phyloP scores from a whole-genome alignment of 2,888 invertebrate genomes.

The Polydrusus pterygomalis region DNA sequence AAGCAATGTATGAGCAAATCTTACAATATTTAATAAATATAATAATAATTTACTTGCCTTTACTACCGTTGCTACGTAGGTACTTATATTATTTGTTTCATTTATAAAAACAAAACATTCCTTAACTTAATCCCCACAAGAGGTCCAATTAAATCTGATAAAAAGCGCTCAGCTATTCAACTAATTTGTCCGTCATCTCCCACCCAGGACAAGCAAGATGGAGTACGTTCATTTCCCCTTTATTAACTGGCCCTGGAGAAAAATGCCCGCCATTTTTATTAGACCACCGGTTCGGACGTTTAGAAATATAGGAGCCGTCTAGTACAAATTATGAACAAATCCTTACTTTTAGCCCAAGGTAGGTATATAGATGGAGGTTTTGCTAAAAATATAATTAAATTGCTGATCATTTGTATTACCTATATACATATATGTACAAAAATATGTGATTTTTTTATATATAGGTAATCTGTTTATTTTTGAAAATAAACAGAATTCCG shows the following conservation, averaged over 20 bases:
- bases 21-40: too few relatives aligned
- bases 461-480: too few relatives aligned
- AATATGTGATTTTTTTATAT: too few relatives aligned
- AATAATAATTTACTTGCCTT: too few relatives aligned
- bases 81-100: background rate
- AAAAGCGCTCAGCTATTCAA: conserved; percentile 34
- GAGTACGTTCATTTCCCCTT: conserved; percentile 45
- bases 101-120: background rate
- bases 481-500: too few relatives aligned
- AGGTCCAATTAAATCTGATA: conserved; percentile 37
- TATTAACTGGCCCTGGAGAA: conserved; percentile 51
- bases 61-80: too few relatives aligned
- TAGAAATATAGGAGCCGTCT: conserved; percentile 32
- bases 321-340: conserved; percentile 30
- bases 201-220: conserved; percentile 34
- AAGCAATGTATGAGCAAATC: too few relatives aligned
- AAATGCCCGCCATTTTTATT: conserved; percentile 47
- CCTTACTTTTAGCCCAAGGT: background rate
- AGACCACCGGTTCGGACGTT: conserved; percentile 33
- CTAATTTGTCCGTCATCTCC: conserved; percentile 46
- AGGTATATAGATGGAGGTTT: too few relatives aligned
- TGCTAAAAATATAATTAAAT: background rate
- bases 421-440: too few relatives aligned
- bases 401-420: too few relatives aligned
- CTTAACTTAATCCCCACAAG: background rate